Base-by-base conservation (phyloP, 2,797 vertebrate species). In the Botia almorhae region DNA sequence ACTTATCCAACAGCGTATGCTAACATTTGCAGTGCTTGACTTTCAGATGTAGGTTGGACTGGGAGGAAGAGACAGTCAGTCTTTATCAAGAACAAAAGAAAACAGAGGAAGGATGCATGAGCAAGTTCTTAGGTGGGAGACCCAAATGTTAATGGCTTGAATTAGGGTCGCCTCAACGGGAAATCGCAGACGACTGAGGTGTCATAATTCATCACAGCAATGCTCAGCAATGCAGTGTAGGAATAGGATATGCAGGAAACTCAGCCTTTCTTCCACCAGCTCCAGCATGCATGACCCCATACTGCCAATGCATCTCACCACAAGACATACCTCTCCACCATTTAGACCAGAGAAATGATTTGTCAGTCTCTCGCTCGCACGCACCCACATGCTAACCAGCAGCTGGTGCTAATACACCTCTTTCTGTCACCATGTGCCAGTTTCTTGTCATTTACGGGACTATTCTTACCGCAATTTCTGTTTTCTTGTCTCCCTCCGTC, bases 351-450 rank as follows among this genome's bases (percentile, higher is more conserved):
- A 65, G 55, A 83, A 70, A 84, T 84, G 82, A 84, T 84, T 86
- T 80, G 82, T 82, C 82, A 85, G 84, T 78, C 87, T 86, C 84
- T 72, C 60, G 14, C 83, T 76, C 69, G 70, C 78, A 53, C 55
- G 21, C 5, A 16, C 64, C 67, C 74, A 67, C 80, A 39, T 65
- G 21, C 78, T 83, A 81, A 83, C 79, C 76, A 84, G 76, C 61
- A 55, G 69, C 75, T 68, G 80, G 72, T 55, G 58, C 82, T 64
- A 75, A 53, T 78, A 80, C 29, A 74, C 74, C 84, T 82, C 77
- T 83, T 61, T 64, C 88, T 89, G 90, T 91, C 89, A 88, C 85
- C n/a, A 76, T 43, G 69, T 58, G 76, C 72, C 85, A 76, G 72
- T 76, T 78, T 83, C 70, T 67, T 84, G 77, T 81, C 81, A 50